phyloP scores from a whole-genome alignment of 1,140 invertebrate genomes.

The Steinernema feltiae region DNA sequence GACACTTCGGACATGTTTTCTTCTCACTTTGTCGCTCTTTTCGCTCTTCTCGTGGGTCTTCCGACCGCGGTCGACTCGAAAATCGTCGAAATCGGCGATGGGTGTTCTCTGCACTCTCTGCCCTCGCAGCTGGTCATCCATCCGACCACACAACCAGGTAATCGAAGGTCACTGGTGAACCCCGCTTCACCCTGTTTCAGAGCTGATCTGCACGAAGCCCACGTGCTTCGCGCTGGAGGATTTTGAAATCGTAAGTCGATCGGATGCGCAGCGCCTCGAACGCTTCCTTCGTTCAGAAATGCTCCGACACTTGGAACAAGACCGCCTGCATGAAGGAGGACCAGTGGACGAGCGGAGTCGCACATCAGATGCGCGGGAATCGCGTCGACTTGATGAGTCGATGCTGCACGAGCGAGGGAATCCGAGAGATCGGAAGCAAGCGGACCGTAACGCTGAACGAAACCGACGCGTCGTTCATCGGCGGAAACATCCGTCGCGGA shows the following conservation, averaged over 20 bases:
- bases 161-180: neutral
- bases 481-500: neutral
- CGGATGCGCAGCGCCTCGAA: neutral
- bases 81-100: neutral
- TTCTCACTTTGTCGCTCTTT: neutral
- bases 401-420: neutral
- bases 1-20: neutral
- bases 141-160: neutral
- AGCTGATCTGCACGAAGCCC: constrained; percentile 5
- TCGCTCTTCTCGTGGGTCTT: neutral
- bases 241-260: neutral
- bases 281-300: neutral
- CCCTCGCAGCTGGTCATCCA: neutral
- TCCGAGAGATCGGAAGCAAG: neutral
- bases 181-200: neutral
- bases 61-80: neutral
- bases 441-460: neutral
- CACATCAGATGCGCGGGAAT: neutral
- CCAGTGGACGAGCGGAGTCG: neutral
- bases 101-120: neutral
- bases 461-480: neutral
- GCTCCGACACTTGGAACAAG: neutral
- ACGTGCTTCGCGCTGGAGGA: neutral
- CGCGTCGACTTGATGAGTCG: neutral
- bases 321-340: neutral